These are phyloP conservation scores for Calcarius lapponicus DNA, from an alignment of 2,797 vertebrate species.

Conservation along the genomic window DNA sequence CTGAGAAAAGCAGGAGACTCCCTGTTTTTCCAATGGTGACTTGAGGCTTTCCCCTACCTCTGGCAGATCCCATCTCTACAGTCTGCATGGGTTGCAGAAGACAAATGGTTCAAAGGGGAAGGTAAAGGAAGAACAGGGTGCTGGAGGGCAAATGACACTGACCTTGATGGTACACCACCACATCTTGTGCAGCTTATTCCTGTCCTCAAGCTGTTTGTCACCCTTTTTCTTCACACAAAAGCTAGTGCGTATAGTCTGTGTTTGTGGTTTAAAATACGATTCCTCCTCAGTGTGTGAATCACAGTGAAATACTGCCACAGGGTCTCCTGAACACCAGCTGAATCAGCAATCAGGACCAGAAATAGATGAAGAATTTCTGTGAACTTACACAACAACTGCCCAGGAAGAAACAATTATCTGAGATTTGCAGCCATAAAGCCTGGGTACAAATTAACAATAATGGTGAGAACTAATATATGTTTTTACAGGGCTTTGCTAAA, in stretches of 20 bases:
- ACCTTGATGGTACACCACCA: neutral
- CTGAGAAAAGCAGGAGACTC: neutral
- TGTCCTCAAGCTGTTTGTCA: neutral
- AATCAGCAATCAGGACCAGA: neutral
- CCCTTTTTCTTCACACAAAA: neutral
- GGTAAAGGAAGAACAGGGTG: neutral
- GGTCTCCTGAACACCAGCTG: neutral
- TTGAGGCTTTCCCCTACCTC: neutral
- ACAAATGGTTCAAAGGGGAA: neutral
- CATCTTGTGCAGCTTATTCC: neutral
- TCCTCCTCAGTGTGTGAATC: neutral
- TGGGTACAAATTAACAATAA: neutral
- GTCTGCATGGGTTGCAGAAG: neutral
- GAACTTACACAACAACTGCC: neutral
- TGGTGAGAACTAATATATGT: neutral
- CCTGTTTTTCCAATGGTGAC: neutral
- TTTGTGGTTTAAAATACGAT: neutral
- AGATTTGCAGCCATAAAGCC: neutral
- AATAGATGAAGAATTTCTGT: neutral
- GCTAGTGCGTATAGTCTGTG: fast-evolving
- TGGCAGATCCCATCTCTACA: neutral
- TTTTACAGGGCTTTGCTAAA: neutral
- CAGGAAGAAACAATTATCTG: neutral
- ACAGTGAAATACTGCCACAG: neutral
- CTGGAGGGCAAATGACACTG: neutral